A percentile compares a stretch with the other conserved stretches of the same genome.
These are phyloP conservation scores for Apis florea DNA, from an alignment of 1,140 invertebrate genomes.

Conservation along the genomic window DNA sequence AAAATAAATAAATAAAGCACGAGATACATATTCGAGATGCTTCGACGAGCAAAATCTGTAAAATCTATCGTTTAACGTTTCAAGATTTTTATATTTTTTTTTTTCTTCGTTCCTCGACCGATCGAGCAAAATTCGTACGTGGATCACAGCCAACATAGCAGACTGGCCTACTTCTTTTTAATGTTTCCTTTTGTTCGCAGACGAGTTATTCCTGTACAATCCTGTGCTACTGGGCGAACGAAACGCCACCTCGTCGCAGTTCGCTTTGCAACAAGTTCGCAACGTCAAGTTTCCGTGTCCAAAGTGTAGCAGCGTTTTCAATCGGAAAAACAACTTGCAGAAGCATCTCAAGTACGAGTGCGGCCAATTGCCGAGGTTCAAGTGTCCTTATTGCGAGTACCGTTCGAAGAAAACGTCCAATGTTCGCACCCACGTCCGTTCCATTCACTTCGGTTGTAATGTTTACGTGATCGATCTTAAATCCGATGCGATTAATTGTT, in stretches of 20 bases:
- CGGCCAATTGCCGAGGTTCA: conserved; percentile 80
- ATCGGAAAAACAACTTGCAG: conserved; percentile 78
- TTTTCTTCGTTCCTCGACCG: not conserved
- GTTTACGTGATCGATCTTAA: conserved; percentile 55
- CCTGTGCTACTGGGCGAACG: conserved; percentile 15
- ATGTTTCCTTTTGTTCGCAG: conserved; percentile 64
- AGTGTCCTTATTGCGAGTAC: conserved; percentile 80
- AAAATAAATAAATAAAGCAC: too few species aligned
- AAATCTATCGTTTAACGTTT: not conserved
- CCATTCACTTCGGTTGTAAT: conserved; percentile 54
- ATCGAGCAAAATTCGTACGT: not conserved
- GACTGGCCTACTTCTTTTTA: not conserved
- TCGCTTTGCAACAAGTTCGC: conserved; percentile 9
- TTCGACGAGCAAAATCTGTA: too few species aligned
- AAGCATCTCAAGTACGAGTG: conserved; percentile 81
- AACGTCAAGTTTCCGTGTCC: conserved; percentile 73
- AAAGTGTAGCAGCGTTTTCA: conserved; percentile 79
- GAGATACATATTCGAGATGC: too few species aligned
- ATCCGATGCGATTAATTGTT: not conserved
- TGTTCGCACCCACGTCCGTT: conserved; percentile 73
- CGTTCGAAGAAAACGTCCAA: conserved; percentile 78
- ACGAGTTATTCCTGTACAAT: conserved; percentile 45
- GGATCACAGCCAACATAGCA: too few species aligned
- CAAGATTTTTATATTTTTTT: too few species aligned
- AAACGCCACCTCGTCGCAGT: not conserved